These are phyloP conservation scores for Aphyosemion australe DNA, from an alignment of 2,113 vertebrate genomes.

Conservation along the genomic window DNA sequence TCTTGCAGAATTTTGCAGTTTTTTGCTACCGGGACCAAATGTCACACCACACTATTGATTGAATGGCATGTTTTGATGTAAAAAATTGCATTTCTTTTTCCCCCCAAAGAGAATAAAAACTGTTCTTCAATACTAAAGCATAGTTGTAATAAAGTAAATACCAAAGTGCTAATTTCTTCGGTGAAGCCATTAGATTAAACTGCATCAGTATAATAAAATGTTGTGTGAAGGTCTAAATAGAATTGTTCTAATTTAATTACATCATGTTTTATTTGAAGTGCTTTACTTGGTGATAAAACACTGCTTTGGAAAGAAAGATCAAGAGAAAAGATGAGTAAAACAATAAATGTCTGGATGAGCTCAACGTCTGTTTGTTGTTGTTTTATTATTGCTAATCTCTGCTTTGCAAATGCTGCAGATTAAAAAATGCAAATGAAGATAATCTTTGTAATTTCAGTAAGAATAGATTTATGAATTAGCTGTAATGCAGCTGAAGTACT, in stretches of 20 bases:
- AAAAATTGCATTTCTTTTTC: too few relatives aligned
- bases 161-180: too few relatives aligned
- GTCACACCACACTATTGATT: too few relatives aligned
- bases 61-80: too few relatives aligned
- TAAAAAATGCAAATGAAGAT: neutral
- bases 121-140: too few relatives aligned
- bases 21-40: too few relatives aligned
- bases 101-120: too few relatives aligned
- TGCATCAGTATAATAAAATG: slow-evolving; percentile 1
- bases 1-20: too few relatives aligned
- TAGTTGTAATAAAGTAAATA: too few relatives aligned
- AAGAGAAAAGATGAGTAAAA: neutral
- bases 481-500: slow-evolving; percentile 15
- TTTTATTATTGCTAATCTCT: neutral
- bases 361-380: too few relatives aligned
- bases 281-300: neutral
- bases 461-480: slow-evolving; percentile 10
- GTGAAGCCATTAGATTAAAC: slow-evolving; percentile 8
- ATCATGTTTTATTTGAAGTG: neutral
- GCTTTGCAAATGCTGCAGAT: slow-evolving; percentile 6
- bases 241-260: neutral
- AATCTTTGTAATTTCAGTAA: slow-evolving; percentile 2
- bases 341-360: neutral
- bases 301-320: neutral
- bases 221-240: slow-evolving; percentile 9